Conservation (phyloP, 2,888 invertebrate genomes). For the Zaprionus lineosus region DNA sequence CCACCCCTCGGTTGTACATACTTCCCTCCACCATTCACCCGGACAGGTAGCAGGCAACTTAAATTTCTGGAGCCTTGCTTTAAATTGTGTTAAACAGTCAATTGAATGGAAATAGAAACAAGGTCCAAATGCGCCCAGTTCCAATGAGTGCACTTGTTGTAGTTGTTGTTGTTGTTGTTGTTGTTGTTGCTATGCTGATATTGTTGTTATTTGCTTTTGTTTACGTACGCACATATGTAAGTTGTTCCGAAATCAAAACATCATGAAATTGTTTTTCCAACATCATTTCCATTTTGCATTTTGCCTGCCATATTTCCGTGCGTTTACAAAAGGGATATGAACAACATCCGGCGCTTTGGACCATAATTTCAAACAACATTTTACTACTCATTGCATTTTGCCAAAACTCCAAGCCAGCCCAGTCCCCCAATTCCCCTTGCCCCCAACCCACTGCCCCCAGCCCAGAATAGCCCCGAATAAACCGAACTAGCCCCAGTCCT, state of each 20-base stretch:
- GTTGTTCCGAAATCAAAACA: slow-evolving; percentile 64
- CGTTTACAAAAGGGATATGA: slow-evolving; percentile 80
- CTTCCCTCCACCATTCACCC: not conserved
- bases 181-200: too few relatives aligned
- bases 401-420: slow-evolving; percentile 39
- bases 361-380: slow-evolving; percentile 77
- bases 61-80: slow-evolving; percentile 53
- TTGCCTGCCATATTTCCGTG: slow-evolving; percentile 72
- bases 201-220: slow-evolving; percentile 23
- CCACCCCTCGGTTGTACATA: too few relatives aligned
- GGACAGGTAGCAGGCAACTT: slow-evolving; percentile 34
- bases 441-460: not conserved
- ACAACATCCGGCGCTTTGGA: slow-evolving; percentile 77
- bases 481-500: slow-evolving; percentile 19
- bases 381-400: slow-evolving; percentile 77
- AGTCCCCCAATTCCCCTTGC: not conserved
- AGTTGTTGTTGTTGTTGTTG: slow-evolving; percentile 1
- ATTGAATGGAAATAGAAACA: slow-evolving; percentile 51
- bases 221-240: slow-evolving; percentile 70
- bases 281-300: slow-evolving; percentile 56
- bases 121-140: slow-evolving; percentile 20
- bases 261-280: slow-evolving; percentile 78
- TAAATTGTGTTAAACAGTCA: slow-evolving; percentile 71
- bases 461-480: slow-evolving; percentile 5
- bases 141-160: not conserved